phyloP scores from a whole-genome alignment of 2,888 invertebrate species.

The Xestia c-nigrum region DNA sequence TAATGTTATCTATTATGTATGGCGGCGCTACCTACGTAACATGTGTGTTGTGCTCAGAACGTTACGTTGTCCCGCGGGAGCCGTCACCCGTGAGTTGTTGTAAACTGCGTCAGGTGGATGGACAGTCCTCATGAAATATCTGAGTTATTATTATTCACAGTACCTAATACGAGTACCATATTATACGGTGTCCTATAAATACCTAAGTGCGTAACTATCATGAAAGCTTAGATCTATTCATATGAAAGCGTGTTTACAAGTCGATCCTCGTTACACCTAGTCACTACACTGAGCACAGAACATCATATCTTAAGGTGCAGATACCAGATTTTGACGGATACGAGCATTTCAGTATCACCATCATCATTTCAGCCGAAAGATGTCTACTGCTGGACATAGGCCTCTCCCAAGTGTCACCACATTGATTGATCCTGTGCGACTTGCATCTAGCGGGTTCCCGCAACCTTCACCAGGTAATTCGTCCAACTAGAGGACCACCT shows the following conservation, averaged over 20 bases:
- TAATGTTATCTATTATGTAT: slow-evolving; percentile 40
- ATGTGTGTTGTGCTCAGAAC: not conserved
- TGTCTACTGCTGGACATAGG: too few species aligned
- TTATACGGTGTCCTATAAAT: not conserved
- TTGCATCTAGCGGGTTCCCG: too few species aligned
- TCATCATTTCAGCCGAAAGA: too few species aligned
- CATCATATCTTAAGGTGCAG: not conserved
- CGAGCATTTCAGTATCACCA: too few species aligned
- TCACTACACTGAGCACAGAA: not conserved
- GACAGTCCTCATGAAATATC: not conserved
- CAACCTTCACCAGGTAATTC: too few species aligned
- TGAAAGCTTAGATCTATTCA: not conserved
- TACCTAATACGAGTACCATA: not conserved
- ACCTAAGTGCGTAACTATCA: not conserved
- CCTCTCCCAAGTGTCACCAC: too few species aligned
- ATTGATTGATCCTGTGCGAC: too few species aligned
- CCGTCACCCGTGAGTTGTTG: too few species aligned
- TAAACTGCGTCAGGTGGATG: not conserved
- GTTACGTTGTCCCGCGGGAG: not conserved
- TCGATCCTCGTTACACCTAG: not conserved
- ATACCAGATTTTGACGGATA: not conserved
- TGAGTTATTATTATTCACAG: not conserved
- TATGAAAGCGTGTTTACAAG: not conserved
- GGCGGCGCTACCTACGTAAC: not conserved
- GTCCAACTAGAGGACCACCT: too few species aligned